Evolutionary conservation across 2,113 vertebrate species (phyloP), one percentile per base, ranked within the genome.

Genomic region (Chaetodon auriga): DNA sequence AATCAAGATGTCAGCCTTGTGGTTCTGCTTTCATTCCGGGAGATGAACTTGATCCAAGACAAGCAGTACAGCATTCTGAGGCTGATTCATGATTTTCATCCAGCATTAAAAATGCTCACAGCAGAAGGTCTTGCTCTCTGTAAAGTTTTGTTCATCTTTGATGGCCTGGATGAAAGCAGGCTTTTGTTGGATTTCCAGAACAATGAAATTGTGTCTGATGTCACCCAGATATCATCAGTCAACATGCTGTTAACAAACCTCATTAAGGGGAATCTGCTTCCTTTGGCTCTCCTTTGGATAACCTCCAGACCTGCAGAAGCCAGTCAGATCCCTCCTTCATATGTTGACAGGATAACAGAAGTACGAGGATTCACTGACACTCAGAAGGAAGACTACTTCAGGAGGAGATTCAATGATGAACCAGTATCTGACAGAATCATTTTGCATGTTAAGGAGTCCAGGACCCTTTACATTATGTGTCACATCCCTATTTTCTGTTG

Each of bases 401-500:
- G 12, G 30, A 74, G 30, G 43, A 81, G 61, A 65, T 64, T 81
- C 43, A 74, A 15, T 41, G 11, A 74, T 54, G 35, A 82, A 16
- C 19, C 41, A 15, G 0, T 18, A 46, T 54, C 51, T 21, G 2
- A 12, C 36, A 54, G 7, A 36, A 53, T 84, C 35, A 54, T 79
- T 63, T 79, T 76, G 15, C 82, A 79, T 48, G 38, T 84, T 18
- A 72, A 74, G 21, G 10, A n/a, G 14, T 73, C 54, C 12, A 61
- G 69, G 23, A 78, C 69, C 68, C 82, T 84, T 36, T 5, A 74
- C 46, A 84, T 79, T 16, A 84, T 79, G 82, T 84, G 82, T 57
- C 55, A 61, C 4, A 79, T 84, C 25, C 82, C 82, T 23, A 70
- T 84, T 49, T 80, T 84, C 48, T 84, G 82, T 60, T 82, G 80